phyloP scores from a whole-genome alignment of 2,113 vertebrate species.

The Podilymbus podiceps region DNA sequence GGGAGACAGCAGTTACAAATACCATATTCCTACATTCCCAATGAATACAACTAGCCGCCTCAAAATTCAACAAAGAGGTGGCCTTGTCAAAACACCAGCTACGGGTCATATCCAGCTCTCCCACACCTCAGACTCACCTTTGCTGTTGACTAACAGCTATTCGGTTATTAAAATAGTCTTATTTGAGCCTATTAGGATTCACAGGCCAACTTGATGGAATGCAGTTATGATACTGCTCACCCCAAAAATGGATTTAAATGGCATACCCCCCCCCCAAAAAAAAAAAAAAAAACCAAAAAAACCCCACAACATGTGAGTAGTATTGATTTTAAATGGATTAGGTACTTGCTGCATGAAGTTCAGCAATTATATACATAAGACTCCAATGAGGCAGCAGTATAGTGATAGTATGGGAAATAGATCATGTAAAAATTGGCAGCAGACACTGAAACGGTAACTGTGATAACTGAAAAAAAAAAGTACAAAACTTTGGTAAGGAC shows the following conservation, averaged over 20 bases:
- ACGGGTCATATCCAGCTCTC: background rate
- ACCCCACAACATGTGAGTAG: background rate
- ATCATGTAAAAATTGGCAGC: background rate
- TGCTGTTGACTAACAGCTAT: background rate
- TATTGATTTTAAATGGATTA: background rate
- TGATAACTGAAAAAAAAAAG: background rate
- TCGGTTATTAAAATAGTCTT: background rate
- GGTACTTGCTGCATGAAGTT: background rate
- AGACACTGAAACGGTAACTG: background rate
- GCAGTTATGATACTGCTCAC: background rate
- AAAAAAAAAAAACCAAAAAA: background rate
- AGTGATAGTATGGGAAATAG: accelerated
- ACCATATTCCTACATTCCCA: background rate
- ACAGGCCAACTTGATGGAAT: background rate
- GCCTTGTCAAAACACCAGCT: background rate
- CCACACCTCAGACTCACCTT: background rate
- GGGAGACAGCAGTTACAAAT: background rate
- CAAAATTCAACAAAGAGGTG: background rate
- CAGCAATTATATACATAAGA: accelerated
- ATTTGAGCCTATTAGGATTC: background rate
- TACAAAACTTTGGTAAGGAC: background rate
- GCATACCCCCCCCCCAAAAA: too few species aligned
- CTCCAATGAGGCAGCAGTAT: background rate
- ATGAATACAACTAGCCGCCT: background rate
- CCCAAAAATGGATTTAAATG: background rate